phyloP scores from a whole-genome alignment of 1,140 invertebrate species.

The Luehdorfia chinensis region DNA sequence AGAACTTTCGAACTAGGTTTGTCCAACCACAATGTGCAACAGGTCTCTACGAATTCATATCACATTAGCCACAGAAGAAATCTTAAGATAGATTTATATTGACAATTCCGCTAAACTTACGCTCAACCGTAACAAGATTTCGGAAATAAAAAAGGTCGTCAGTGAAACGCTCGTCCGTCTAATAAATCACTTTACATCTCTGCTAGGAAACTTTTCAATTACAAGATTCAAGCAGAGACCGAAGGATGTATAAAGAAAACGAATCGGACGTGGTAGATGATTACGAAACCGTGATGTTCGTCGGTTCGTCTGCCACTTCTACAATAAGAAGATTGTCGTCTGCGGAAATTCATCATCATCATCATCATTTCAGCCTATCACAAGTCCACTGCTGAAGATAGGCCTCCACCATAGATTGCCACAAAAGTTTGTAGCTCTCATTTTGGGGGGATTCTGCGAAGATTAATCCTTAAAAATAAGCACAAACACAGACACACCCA shows the following conservation, averaged over 20 bases:
- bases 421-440: too few relatives aligned
- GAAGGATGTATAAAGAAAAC: constrained; percentile 14
- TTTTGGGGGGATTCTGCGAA: too few relatives aligned
- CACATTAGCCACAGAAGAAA: constrained; percentile 1
- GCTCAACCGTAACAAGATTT: constrained; percentile 47
- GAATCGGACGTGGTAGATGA: constrained; percentile 23
- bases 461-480: too few relatives aligned
- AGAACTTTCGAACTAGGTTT: too few relatives aligned
- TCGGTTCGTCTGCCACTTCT: too few relatives aligned
- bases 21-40: constrained; percentile 3
- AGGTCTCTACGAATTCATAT: constrained; percentile 7
- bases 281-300: constrained; percentile 24
- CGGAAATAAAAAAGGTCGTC: constrained; percentile 49
- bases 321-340: too few relatives aligned
- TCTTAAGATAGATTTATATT: constrained; percentile 4
- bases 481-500: too few relatives aligned
- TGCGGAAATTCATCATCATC: too few relatives aligned
- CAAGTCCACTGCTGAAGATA: too few relatives aligned
- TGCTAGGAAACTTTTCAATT: constrained; percentile 65
- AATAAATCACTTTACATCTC: constrained; percentile 70
- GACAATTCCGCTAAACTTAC: constrained; percentile 12
- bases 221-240: constrained; percentile 51
- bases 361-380: too few relatives aligned
- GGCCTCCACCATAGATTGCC: too few relatives aligned
- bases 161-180: constrained; percentile 54